phyloP scores from a whole-genome alignment of 2,888 invertebrate species.

The Polydrusus pterygomalis region DNA sequence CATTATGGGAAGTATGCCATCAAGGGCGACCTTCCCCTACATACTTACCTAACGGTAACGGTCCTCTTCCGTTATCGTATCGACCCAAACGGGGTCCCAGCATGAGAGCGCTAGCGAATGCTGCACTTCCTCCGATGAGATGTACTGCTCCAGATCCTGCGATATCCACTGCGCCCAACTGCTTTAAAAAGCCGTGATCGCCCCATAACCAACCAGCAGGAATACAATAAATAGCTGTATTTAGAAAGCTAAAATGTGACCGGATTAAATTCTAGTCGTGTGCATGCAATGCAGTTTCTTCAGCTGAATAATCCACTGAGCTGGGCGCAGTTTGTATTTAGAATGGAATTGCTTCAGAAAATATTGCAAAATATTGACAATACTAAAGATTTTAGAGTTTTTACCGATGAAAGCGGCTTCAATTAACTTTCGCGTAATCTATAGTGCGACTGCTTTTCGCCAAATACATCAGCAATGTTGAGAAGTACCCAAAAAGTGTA shows the following conservation, averaged over 20 bases:
- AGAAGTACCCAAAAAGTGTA: too few relatives aligned
- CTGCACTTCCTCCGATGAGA: slow-evolving; percentile 79
- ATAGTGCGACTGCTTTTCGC: too few relatives aligned
- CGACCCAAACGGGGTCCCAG: slow-evolving; percentile 91
- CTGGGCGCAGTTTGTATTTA: background rate
- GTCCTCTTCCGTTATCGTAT: slow-evolving; percentile 84
- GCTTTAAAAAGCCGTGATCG: slow-evolving; percentile 88
- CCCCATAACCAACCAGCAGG: slow-evolving; percentile 97
- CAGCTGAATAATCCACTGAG: too few relatives aligned
- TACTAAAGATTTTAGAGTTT: too few relatives aligned
- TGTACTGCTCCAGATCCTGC: slow-evolving; percentile 87
- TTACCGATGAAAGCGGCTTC: too few relatives aligned
- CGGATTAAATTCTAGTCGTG: background rate
- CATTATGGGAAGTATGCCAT: too few relatives aligned
- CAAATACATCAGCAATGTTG: too few relatives aligned
- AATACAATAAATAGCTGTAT: slow-evolving; percentile 92
- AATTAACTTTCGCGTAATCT: too few relatives aligned
- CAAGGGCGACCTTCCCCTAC: too few relatives aligned
- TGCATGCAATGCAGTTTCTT: too few relatives aligned
- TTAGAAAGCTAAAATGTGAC: slow-evolving; percentile 80
- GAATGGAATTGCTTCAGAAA: too few relatives aligned
- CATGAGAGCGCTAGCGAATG: slow-evolving; percentile 92
- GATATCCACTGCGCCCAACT: slow-evolving; percentile 91
- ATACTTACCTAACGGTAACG: slow-evolving; percentile 77
- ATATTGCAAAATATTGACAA: too few relatives aligned